Evolutionary conservation across 2,113 vertebrate species (phyloP).

Genomic region (Microcebus murinus): DNA sequence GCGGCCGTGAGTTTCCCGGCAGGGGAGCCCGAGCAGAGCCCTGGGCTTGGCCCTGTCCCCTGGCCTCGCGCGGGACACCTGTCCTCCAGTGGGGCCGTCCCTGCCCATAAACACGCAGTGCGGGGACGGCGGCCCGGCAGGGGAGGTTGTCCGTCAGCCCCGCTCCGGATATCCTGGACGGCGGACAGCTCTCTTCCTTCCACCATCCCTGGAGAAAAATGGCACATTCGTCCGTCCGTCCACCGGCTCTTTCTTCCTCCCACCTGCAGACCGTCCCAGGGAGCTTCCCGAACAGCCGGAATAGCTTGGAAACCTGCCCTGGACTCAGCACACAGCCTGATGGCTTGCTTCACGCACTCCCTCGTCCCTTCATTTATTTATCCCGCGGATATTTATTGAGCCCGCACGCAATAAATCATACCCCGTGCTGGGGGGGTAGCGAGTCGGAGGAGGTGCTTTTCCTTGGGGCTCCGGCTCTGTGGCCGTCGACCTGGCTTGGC

Average conservation of each 20-base stretch:
- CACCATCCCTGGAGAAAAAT: constrained; percentile 85
- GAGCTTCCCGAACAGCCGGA: constrained; percentile 55
- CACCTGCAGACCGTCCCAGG: constrained; percentile 43
- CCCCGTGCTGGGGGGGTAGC: fast-evolving
- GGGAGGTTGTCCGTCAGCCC: constrained; percentile 79
- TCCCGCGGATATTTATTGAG: not conserved
- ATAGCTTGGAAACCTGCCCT: constrained; percentile 36
- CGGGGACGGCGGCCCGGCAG: constrained; percentile 76
- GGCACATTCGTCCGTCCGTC: constrained; percentile 75
- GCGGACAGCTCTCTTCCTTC: constrained; percentile 83
- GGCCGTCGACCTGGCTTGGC: fast-evolving
- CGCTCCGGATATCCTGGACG: constrained; percentile 87
- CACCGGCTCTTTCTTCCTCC: constrained; percentile 84
- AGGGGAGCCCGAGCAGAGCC: not conserved
- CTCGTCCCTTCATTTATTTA: not conserved
- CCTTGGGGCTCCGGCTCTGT: not conserved
- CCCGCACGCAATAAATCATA: fast-evolving
- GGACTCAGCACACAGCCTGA: not conserved
- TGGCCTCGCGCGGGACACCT: constrained; percentile 81
- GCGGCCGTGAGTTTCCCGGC: constrained; percentile 69
- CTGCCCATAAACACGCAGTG: constrained; percentile 84
- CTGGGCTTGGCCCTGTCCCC: constrained; percentile 5
- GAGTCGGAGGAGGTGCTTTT: not conserved
- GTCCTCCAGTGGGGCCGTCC: constrained; percentile 82
- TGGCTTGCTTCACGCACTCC: not conserved